phyloP scores from a whole-genome alignment of 2,113 vertebrate genomes.

The Benthochromis sp. region DNA sequence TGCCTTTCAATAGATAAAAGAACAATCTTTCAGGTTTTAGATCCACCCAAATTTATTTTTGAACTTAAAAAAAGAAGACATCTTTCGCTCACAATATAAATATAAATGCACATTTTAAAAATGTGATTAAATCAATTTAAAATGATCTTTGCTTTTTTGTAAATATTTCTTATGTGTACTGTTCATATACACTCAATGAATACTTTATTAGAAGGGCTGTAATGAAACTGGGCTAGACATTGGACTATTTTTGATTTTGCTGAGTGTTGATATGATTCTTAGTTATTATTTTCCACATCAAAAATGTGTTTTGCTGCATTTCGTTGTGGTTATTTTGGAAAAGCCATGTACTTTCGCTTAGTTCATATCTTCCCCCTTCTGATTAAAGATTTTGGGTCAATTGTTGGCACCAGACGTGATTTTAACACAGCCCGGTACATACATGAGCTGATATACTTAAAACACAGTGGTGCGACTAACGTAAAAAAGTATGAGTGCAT shows the following conservation, averaged over 20 bases:
- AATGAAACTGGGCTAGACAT: background rate
- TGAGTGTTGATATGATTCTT: background rate
- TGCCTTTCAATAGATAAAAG: background rate
- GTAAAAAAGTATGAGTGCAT: background rate
- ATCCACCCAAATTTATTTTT: background rate
- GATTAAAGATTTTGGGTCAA: background rate
- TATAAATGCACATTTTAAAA: background rate
- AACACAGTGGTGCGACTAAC: background rate
- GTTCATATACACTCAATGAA: rapidly evolving
- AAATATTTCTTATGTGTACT: background rate
- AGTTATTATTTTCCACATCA: background rate
- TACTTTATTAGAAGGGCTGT: background rate
- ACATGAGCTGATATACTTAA: background rate
- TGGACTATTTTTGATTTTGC: background rate
- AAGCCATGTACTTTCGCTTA: rapidly evolving
- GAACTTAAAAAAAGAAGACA: background rate
- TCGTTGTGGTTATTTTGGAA: background rate
- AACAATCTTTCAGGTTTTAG: background rate
- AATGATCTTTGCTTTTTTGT: background rate
- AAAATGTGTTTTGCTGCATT: background rate
- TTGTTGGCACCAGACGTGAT: background rate
- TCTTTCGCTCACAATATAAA: background rate
- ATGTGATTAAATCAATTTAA: background rate
- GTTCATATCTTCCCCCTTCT: background rate
- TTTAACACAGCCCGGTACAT: background rate